These are phyloP conservation scores for Idaea straminata DNA, from an alignment of 2,888 invertebrate genomes.

Conservation along the genomic window DNA sequence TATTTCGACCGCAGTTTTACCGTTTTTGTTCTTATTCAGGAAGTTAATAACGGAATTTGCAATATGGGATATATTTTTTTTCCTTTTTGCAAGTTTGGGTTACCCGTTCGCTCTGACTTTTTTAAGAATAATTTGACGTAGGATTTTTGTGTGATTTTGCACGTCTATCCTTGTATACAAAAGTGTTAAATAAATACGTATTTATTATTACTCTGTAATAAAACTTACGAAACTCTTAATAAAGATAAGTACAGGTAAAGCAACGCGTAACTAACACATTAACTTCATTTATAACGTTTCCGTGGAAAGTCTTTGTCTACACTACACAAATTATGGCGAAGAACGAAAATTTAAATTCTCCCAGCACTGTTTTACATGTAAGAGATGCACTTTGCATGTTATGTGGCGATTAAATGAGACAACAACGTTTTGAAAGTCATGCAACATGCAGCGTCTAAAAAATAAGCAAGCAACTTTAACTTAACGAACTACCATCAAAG, in stretches of 20 bases:
- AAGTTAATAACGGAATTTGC: slow-evolving; percentile 37
- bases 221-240: not conserved
- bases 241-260: slow-evolving; percentile 11
- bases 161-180: not conserved
- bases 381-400: slow-evolving; percentile 78
- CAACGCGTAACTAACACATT: slow-evolving; percentile 59
- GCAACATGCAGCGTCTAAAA: slow-evolving; percentile 10
- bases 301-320: slow-evolving; percentile 70
- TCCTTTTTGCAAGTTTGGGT: slow-evolving; percentile 15
- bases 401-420: slow-evolving; percentile 68
- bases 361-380: slow-evolving; percentile 75
- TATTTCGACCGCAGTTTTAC: slow-evolving; percentile 43
- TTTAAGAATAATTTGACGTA: not conserved
- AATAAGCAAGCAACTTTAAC: slow-evolving; percentile 7
- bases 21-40: slow-evolving; percentile 40
- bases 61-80: slow-evolving; percentile 15
- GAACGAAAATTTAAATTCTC: slow-evolving; percentile 78
- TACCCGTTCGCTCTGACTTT: not conserved
- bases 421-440: slow-evolving; percentile 30
- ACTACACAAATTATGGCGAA: slow-evolving; percentile 70
- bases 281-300: slow-evolving; percentile 53
- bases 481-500: no score
- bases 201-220: not conserved
- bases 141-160: not conserved
- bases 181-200: not conserved